These are phyloP conservation scores for Oedothorax gibbosus DNA, from an alignment of 1,140 invertebrate species.

Conservation along the genomic window DNA sequence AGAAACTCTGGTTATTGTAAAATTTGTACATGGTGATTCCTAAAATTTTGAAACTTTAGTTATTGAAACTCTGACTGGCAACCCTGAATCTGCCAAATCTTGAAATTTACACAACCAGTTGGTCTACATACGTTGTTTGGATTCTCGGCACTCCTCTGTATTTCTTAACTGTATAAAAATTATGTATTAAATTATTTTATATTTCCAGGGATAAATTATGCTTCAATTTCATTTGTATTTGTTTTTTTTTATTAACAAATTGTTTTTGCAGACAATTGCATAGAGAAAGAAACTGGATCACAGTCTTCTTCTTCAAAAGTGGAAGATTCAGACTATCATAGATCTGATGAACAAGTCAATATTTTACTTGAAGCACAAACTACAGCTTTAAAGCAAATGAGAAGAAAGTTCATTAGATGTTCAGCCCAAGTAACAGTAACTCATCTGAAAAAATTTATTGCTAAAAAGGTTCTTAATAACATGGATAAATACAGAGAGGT, in stretches of 20 bases:
- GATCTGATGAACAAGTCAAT: constrained; percentile 95
- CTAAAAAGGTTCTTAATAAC: constrained; percentile 91
- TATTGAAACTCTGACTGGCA: too few relatives aligned
- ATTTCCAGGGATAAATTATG: neutral
- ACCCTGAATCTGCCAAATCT: too few relatives aligned
- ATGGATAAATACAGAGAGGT: constrained; percentile 96
- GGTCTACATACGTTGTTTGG: too few relatives aligned
- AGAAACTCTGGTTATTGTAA: too few relatives aligned
- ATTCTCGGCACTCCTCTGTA: too few relatives aligned
- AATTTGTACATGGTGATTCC: too few relatives aligned
- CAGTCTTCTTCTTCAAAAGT: constrained; percentile 64
- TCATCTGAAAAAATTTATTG: constrained; percentile 97
- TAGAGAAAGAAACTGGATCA: constrained; percentile 64
- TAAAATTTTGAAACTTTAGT: too few relatives aligned
- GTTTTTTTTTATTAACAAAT: constrained; percentile 3
- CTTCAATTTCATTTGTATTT: neutral
- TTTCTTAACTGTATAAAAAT: too few relatives aligned
- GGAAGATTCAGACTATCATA: constrained; percentile 88
- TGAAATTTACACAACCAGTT: too few relatives aligned
- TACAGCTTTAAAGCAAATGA: constrained; percentile 79
- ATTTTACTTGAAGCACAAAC: constrained; percentile 88
- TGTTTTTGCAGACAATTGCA: constrained; percentile 46
- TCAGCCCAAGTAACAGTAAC: constrained; percentile 96
- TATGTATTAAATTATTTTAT: neutral
- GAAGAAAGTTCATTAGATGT: constrained; percentile 90